Evolutionary conservation across 2,113 vertebrate species (phyloP).

Genomic region (Mixornis gularis): DNA sequence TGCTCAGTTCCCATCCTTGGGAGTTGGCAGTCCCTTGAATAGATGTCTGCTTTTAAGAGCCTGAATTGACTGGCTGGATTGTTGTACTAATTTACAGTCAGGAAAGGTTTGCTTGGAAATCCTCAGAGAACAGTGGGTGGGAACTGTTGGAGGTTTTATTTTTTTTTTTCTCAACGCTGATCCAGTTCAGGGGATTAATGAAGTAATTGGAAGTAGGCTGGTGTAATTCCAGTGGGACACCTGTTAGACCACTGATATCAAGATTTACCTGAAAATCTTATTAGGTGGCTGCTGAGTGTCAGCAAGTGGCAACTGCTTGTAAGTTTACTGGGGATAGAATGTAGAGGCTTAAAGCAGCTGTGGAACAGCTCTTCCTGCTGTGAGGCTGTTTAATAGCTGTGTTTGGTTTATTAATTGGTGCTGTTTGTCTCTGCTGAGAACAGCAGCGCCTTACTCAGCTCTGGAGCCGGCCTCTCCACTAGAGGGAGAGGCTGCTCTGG

Average conservation of each 20-base stretch:
- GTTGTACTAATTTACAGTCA: conserved; percentile 25
- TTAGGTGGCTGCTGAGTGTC: background rate
- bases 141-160: background rate
- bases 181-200: background rate
- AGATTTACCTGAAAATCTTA: background rate
- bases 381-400: background rate
- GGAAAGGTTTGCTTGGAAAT: background rate
- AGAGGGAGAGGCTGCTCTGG: background rate
- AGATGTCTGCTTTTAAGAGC: background rate
- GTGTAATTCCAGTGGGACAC: background rate
- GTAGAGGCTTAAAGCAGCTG: background rate
- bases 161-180: background rate
- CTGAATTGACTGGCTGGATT: background rate
- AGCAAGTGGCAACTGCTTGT: background rate
- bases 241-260: background rate
- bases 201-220: background rate
- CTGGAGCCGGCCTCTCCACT: background rate
- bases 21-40: background rate
- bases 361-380: background rate
- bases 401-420: background rate
- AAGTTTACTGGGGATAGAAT: background rate
- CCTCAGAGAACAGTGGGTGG: background rate
- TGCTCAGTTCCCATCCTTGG: background rate
- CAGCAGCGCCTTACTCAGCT: background rate
- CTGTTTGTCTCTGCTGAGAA: background rate